Percentiles rank a stretch among this genome's conserved stretches.
Conservation (phyloP, 2,113 vertebrate species). For the Brachirus orientalis region DNA sequence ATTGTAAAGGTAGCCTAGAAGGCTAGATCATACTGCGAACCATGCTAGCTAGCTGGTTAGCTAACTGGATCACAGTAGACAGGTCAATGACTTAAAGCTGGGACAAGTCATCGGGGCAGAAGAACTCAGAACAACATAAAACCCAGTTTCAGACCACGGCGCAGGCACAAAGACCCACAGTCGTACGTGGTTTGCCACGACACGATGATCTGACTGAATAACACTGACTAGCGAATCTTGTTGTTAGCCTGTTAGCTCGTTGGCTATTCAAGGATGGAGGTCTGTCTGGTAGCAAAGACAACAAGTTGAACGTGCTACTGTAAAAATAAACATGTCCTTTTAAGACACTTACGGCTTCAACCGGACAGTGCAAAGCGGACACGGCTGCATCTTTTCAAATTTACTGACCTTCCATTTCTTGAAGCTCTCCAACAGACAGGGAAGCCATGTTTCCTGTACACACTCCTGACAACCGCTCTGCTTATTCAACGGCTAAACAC, state of each 20-base stretch:
- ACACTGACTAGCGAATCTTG: constrained; percentile 49
- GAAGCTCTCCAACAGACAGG: constrained; percentile 79
- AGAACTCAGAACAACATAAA: background rate
- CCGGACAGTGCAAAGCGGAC: no score
- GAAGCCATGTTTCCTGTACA: constrained; percentile 82
- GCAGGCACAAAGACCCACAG: background rate
- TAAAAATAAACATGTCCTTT: background rate
- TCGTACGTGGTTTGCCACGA: background rate
- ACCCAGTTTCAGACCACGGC: background rate
- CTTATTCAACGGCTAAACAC: background rate
- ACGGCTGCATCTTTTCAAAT: background rate
- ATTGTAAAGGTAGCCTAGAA: background rate
- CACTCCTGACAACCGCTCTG: constrained; percentile 67
- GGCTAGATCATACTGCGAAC: constrained; percentile 17
- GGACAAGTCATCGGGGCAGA: background rate
- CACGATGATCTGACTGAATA: background rate
- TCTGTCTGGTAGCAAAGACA: constrained; percentile 17
- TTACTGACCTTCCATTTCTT: constrained; percentile 85
- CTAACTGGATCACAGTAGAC: background rate
- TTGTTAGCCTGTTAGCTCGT: constrained; percentile 69
- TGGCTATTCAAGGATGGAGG: constrained; percentile 19
- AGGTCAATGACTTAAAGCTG: background rate
- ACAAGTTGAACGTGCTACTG: background rate
- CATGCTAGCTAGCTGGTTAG: constrained; percentile 28
- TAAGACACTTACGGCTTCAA: background rate